Evolutionary conservation across 2,797 vertebrate genomes (phyloP), one percentile per base, ranked within the genome.

Genomic region (Myotis vivesi): DNA sequence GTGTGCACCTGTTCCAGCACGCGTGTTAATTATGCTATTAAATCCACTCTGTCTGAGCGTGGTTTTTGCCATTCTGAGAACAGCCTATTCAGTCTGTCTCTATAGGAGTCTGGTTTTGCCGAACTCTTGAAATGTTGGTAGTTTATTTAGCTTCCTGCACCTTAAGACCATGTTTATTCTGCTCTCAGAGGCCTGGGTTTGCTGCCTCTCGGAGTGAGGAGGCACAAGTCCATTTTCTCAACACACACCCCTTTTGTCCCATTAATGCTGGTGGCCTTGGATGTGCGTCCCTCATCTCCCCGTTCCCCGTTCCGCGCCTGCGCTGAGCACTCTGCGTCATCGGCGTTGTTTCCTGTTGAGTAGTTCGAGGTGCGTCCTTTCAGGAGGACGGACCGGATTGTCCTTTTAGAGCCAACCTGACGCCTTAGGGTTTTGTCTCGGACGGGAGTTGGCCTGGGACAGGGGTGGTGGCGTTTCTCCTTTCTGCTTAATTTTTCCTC

Each of bases 91-190:
- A 2, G 55, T 38, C 71, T 44, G 51, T 66, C 68, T 86, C 23
- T 68, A 38, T 68, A 1, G 22, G n/a, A 5, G 7, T 3, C 2
- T 6, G 9, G 12, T 46, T 90, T 75, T 69, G 13, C 49, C 23
- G 7, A 0, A 22, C 68, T 55, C 8, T 0, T 6, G 6, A 30
- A 15, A 0, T 44, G 49, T 72, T 38, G 0, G 4, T 7, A 22
- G 15, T 44, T n/a, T 71, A 41, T 44, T n/a, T 64, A 30, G 44
- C 41, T 68, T 68, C 44, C 2, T 3, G 28, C 55, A 20, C 49
- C 49, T 4, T 0, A 0, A 0, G 46, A 11, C n/a, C n/a, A 1
- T 1, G 1, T 51, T 16, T n/a, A 5, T n/a, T n/a, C 22, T 33
- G 69, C n/a, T 57, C 5, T 11, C 4, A 0, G 38, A 25, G 36